Conservation (phyloP, 1,140 invertebrate genomes). For the Drosophila asahinai region DNA sequence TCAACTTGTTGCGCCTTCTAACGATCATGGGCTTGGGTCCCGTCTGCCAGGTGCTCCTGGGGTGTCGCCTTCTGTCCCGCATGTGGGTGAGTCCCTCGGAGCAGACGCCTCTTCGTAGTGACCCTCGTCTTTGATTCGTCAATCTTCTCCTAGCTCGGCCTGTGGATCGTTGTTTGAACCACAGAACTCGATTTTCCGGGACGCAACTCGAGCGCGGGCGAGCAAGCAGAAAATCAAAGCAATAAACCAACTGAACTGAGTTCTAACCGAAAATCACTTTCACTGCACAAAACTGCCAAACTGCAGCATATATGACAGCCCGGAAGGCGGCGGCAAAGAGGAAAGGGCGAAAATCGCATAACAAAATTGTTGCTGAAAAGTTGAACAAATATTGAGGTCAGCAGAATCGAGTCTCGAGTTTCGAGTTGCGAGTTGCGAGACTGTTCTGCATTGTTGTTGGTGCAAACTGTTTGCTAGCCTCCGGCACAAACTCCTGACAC, state of each 20-base stretch:
- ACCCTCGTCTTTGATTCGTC: slow-evolving; percentile 15
- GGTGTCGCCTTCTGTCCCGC: slow-evolving; percentile 34
- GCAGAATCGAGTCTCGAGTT: slow-evolving; percentile 42
- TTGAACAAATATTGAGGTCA: slow-evolving; percentile 81
- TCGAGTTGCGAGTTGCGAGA: slow-evolving; percentile 25
- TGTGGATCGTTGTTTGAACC: slow-evolving; percentile 53
- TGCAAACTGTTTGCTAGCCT: slow-evolving; percentile 75
- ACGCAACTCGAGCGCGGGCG: neutral
- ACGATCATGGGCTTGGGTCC: slow-evolving; percentile 52
- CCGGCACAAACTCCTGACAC: slow-evolving; percentile 74
- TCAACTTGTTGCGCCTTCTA: slow-evolving; percentile 29
- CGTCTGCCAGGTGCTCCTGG: slow-evolving; percentile 42
- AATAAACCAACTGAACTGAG: slow-evolving; percentile 66
- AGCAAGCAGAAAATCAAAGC: slow-evolving; percentile 62
- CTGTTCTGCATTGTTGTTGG: slow-evolving; percentile 46
- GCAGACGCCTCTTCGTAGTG: too few species aligned
- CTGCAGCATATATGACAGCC: slow-evolving; percentile 77
- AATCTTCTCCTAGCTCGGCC: slow-evolving; percentile 22
- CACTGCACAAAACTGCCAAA: slow-evolving; percentile 75
- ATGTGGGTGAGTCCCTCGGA: slow-evolving; percentile 48
- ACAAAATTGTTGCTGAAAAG: slow-evolving; percentile 81
- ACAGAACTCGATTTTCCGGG: slow-evolving; percentile 43
- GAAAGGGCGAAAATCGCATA: slow-evolving; percentile 61
- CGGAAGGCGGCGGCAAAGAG: neutral
- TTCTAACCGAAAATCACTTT: slow-evolving; percentile 71